Base-by-base conservation (phyloP, 2,797 vertebrate genomes). In the Myotis myotis region DNA sequence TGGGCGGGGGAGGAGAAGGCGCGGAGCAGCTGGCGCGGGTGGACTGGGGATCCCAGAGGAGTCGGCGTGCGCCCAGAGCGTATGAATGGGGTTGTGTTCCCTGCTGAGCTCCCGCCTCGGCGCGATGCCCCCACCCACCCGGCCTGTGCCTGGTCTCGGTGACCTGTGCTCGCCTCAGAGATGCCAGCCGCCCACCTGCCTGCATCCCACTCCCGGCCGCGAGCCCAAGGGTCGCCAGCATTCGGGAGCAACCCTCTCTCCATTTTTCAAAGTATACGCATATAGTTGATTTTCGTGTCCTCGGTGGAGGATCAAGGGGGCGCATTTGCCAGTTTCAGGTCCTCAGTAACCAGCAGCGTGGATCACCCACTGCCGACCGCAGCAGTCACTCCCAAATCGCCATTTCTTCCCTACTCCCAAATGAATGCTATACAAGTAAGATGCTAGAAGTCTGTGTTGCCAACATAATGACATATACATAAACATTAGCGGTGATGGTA, bases 121-220 rank as follows among this genome's bases (percentile, higher is more conserved):
- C 78, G 2, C 44, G 9, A 62, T 19, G n/a, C 19, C 71, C 64
- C 44, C 53, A 15, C 33, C 41, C 72, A 44, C 55, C 25, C 7
- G 2, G 2, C 16, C 25, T 6, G 71, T 19, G 36, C 36, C 25
- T 8, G 5, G 30, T 15, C 9, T 85, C 70, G 0, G 71, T 70
- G 95, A 89, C 86, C 94, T 93, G 93, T 17, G 38, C 13, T 71
- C 1, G 51, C 78, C 38, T 83, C 84, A 8, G 60, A 71, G 87
- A 93, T 17, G 78, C 60, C 85, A 2, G 74, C 41, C 5, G 6
- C 75, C 20, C n/a, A 8, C 64, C 76, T 36, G 60, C 60, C 30
- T 6, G 7, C 88, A 79, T 70, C 64, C 82, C 5, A 23, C 47
- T 85, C 62, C 53, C 0, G 5, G 64, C 41, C 36, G n/a, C 4